Evolutionary conservation across 2,113 vertebrate species (phyloP).

Genomic region (Tachysurus fulvidraco): DNA sequence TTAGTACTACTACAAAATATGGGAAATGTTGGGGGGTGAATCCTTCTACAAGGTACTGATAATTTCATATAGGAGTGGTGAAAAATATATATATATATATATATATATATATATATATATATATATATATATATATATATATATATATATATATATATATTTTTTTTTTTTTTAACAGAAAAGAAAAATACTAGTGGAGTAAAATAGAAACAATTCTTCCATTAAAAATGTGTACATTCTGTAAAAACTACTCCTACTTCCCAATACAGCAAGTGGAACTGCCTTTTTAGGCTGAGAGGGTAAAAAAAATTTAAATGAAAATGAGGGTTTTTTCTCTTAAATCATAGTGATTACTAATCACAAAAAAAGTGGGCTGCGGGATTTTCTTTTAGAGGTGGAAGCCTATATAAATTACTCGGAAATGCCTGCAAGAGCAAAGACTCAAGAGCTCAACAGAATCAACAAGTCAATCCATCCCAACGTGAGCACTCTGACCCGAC

Average conservation of each 20-base stretch:
- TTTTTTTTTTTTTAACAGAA: neutral
- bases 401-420: conserved; percentile 41
- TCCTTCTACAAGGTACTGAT: too few species aligned
- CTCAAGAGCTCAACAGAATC: conserved; percentile 7
- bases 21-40: too few species aligned
- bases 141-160: too few species aligned
- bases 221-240: conserved; percentile 3
- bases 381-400: conserved; percentile 22
- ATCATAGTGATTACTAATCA: conserved; percentile 16
- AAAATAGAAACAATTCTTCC: neutral
- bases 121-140: too few species aligned
- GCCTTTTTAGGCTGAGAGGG: neutral
- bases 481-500: neutral
- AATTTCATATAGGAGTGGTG: neutral
- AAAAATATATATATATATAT: too few species aligned
- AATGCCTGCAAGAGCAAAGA: neutral
- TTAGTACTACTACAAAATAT: neutral
- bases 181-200: neutral
- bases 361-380: conserved; percentile 14
- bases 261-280: neutral
- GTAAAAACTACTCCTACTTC: neutral
- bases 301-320: conserved; percentile 3
- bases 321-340: neutral
- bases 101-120: too few species aligned
- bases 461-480: neutral